Percentiles rank a stretch among this genome's conserved stretches.
phyloP scores from a whole-genome alignment of 2,797 vertebrate genomes.

The Ptychobarbus kaznakovi region DNA sequence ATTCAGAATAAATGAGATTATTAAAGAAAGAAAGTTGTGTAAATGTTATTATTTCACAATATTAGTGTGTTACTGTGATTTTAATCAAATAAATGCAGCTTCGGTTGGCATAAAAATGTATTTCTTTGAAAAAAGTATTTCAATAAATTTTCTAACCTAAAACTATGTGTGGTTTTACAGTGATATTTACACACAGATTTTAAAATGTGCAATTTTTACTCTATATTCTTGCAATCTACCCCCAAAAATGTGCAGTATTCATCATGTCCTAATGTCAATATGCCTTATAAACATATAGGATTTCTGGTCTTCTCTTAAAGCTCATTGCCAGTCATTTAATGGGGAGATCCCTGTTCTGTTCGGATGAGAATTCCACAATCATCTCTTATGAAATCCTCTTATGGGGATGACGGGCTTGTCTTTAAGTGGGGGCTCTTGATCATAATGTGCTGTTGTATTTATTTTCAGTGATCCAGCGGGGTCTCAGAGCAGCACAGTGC shows the following conservation, averaged over 20 bases:
- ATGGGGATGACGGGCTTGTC: slow-evolving; percentile 35
- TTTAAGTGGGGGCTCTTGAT: slow-evolving; percentile 36
- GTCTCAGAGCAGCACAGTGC: slow-evolving; percentile 29
- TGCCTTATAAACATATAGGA: neutral
- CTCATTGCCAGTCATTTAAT: slow-evolving; percentile 1
- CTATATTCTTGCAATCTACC: too few relatives aligned
- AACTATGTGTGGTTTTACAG: neutral
- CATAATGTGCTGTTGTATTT: slow-evolving; percentile 42
- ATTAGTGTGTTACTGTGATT: neutral
- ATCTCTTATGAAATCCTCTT: slow-evolving; percentile 31
- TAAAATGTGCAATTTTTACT: neutral
- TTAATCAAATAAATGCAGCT: neutral
- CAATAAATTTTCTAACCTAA: too few relatives aligned
- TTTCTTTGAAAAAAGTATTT: too few relatives aligned
- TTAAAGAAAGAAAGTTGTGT: neutral
- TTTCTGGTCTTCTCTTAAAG: slow-evolving; percentile 13
- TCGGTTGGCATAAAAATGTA: neutral
- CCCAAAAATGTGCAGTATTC: too few relatives aligned
- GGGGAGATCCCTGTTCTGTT: slow-evolving; percentile 28
- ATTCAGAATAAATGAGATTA: neutral
- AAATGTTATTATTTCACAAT: neutral
- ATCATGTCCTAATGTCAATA: neutral
- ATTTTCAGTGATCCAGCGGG: slow-evolving; percentile 42
- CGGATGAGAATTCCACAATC: slow-evolving; percentile 21
- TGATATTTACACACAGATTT: neutral